Percentiles rank a stretch among this genome's conserved stretches.
Conservation (phyloP, 1,140 invertebrate genomes). For the Thaumetopoea pityocampa region DNA sequence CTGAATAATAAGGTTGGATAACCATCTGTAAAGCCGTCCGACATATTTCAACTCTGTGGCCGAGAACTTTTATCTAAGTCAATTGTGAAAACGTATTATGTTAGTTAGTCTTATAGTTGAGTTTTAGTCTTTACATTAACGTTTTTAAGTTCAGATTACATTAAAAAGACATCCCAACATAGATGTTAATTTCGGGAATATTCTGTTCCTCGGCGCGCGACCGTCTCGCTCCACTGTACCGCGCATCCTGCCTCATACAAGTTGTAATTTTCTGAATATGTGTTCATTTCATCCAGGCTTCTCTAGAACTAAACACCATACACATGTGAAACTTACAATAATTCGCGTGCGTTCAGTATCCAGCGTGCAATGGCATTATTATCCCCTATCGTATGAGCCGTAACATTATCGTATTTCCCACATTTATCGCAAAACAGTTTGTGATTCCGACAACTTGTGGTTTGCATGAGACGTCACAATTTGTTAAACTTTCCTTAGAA, state of each 20-base stretch:
- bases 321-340: too few species aligned
- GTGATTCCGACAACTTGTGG: slow-evolving; percentile 8
- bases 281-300: slow-evolving; percentile 11
- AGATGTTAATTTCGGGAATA: slow-evolving; percentile 10
- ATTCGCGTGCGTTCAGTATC: too few species aligned
- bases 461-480: slow-evolving; percentile 16
- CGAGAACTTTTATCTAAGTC: too few species aligned
- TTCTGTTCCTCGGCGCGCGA: slow-evolving; percentile 49
- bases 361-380: not conserved
- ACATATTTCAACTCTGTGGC: too few species aligned
- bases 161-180: slow-evolving; percentile 7
- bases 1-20: too few species aligned
- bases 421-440: slow-evolving; percentile 5
- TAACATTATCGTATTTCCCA: slow-evolving; percentile 10
- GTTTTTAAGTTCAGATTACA: slow-evolving; percentile 4
- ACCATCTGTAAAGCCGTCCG: too few species aligned
- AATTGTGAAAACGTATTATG: too few species aligned
- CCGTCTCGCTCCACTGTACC: slow-evolving; percentile 70
- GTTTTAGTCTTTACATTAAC: slow-evolving; percentile 5
- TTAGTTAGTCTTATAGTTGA: too few species aligned
- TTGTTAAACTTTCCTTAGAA: slow-evolving; percentile 26
- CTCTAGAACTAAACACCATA: too few species aligned
- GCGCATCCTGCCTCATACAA: slow-evolving; percentile 63
- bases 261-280: slow-evolving; percentile 50
- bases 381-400: slow-evolving; percentile 12